Conservation (phyloP, 2,797 vertebrate genomes). For the Anguilla marmorata region DNA sequence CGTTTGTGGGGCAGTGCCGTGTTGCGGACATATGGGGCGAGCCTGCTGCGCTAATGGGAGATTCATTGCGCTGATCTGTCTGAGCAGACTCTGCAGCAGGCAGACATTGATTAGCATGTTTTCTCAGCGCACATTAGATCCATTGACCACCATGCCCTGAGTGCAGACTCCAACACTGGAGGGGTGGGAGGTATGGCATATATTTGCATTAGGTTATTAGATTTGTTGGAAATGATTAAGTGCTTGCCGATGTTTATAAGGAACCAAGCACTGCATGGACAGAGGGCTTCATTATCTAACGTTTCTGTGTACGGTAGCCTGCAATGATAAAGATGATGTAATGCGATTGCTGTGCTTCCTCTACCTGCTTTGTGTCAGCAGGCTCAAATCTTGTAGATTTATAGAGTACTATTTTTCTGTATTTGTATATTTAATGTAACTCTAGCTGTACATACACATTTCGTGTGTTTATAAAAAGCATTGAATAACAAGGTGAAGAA, state of each 20-base stretch:
- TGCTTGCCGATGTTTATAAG: slow-evolving; percentile 35
- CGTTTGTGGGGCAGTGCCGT: background rate
- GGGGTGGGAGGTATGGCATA: background rate
- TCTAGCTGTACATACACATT: background rate
- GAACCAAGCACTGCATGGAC: background rate
- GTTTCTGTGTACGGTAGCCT: background rate
- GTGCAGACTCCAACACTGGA: background rate
- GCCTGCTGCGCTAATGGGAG: background rate
- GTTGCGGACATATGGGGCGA: background rate
- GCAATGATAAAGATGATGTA: slow-evolving; percentile 2
- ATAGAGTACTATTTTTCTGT: background rate
- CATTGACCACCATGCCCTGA: slow-evolving; percentile 22
- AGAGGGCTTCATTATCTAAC: background rate
- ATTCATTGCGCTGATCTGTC: background rate
- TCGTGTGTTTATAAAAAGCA: background rate
- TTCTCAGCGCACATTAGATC: slow-evolving; percentile 49
- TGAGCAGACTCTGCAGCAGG: slow-evolving; percentile 35
- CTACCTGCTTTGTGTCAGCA: background rate
- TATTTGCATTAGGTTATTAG: slow-evolving; percentile 19
- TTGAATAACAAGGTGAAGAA: background rate
- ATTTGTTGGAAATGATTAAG: background rate
- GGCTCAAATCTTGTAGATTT: background rate
- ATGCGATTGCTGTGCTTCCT: slow-evolving; percentile 2
- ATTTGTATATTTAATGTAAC: background rate
- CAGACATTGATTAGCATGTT: slow-evolving; percentile 45